Evolutionary conservation across 2,888 invertebrate genomes (phyloP), one percentile per base, ranked within the genome.

Genomic region (Phyllotreta cruciferae): DNA sequence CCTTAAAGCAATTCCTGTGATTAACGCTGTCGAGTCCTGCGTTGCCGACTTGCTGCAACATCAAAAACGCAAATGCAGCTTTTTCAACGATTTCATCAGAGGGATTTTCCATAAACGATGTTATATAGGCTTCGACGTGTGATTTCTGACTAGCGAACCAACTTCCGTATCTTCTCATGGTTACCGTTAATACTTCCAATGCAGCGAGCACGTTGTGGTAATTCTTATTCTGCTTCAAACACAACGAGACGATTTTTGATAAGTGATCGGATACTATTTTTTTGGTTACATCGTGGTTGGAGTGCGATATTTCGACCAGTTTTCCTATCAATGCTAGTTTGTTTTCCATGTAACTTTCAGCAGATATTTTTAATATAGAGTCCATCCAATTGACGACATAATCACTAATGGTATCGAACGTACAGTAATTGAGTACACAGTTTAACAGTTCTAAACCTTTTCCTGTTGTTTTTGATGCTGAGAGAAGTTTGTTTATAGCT

Each of bases 401-500:
- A 35, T 70, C 69, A 14, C 39, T 47, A 14, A 72, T 58, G 34
- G 63, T 13, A 54, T 55, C 55, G 24, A 52, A n/a, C 11, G 67
- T 66, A 57, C 67, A 70, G 47, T 63, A 58, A 38, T 60, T 45
- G 11, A 74, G 54, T 35, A 73, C 38, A 8, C 63, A 39, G 50
- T 65, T 65, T 44, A 74, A 64, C 39, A 63, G 68, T 37, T 73
- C 71, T 53, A 73, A 67, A n/a, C 74, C 74, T 45, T 70, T 60
- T 54, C 53, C 56, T 11, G 68, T 64, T 45, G 47, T 70, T 57
- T 68, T 74, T 14, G 70, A 65, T 53, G 58, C 52, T 5, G 69
- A 66, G 36, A 73, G 41, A 11, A 73, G 57, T 45, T 63, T 68
- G 62, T 73, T 73, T 41, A 73, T 62, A 2, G 60, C 57, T 44